Base-by-base conservation (phyloP, 1,140 invertebrate genomes). In the Heliconius melpomene region DNA sequence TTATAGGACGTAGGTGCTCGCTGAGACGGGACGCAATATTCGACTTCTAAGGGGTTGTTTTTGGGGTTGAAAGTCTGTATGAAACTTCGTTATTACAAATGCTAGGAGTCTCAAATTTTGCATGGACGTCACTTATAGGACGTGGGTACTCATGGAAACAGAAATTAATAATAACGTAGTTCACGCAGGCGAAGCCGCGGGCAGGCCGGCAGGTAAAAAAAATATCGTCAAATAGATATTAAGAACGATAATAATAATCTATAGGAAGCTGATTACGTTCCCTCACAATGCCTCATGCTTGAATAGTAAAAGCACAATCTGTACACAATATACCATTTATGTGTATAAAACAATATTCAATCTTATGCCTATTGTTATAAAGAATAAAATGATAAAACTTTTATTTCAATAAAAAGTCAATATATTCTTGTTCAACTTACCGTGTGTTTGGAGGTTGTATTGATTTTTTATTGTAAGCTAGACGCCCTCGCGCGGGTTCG, bases 271-370 rank as follows among this genome's bases (percentile, higher is more conserved):
- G 76, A 78, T 81, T 78, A 81, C 54, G 75, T 74, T 81, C 52
- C 74, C 74, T 66, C 77, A 81, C 80, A 81, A 81, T 81, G 76
- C 57, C n/a, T 75, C 74, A 78, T 72, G 73, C 40, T 78, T 81
- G 75, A 81, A 81, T 78, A 78, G 80, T 74, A 74, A 81, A 81
- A 77, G 50, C 73, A 60, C 80, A 81, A 81, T 81, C 46, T 81
- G 77, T 74, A 74, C 60, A 81, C 75, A 80, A 66, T 76, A 75
- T 76, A 40, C 13, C 50, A n/a, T 50, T 72, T 79, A 72, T 72
- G 8, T 38, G 1, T 23, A 76, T 72, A 9, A 11, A 5, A 20
- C 26, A 66, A 66, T 16, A 66, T 66, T 66, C 8, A 26, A 29
- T 29, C 60, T 66, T 66, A 66, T 26, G 9, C 0, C 26, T 3